Base-by-base conservation (phyloP, 2,113 vertebrate genomes). In the Silurus asotus region DNA sequence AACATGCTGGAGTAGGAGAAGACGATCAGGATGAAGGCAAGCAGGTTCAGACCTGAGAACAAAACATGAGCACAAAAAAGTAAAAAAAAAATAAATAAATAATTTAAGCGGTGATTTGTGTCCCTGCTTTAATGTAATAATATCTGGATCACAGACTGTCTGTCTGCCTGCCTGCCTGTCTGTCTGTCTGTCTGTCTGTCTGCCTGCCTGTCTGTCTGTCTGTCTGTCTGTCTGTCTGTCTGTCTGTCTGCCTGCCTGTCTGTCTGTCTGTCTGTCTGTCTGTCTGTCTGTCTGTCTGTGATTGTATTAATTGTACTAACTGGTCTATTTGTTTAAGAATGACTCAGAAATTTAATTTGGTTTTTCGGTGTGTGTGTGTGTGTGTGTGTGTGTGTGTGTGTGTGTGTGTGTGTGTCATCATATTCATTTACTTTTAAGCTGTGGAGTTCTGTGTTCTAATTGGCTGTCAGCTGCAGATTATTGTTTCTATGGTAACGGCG, bases 1-100 rank as follows among this genome's bases (percentile, higher is more conserved):
- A 95, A 93, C 91, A 90, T 94, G 81, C 92, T 86, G 0, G 89
- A 88, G 88, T 91, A 93, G 82, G 91, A 92, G 20, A 94, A 93
- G 51, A 93, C 89, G 9, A 93, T 93, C 77, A 92, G 90, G 86
- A 93, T 81, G 75, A 94, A 93, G 11, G 93, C 92, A 19, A 93
- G 78, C n/a, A 94, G 90, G 82, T 93, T 94, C 86, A 93, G 80
- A 15, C 92, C 93, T 94, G 87, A 72, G 86, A 82, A 53, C 20
- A 37, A 67, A 89, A 49, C 65, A 85, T 5, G 28, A 17, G 61
- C 8, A 72, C 19, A 48, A 9, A 58, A 48, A 6, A 2, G n/a
- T 28, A 28, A 17, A 17, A 13, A 8, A 3, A 58, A 4, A n/a
- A 25, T 25, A 53, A 53, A 13, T 55, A 55, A 65, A 11, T n/a